phyloP scores from a whole-genome alignment of 1,140 invertebrate species.

The Ips typographus region DNA sequence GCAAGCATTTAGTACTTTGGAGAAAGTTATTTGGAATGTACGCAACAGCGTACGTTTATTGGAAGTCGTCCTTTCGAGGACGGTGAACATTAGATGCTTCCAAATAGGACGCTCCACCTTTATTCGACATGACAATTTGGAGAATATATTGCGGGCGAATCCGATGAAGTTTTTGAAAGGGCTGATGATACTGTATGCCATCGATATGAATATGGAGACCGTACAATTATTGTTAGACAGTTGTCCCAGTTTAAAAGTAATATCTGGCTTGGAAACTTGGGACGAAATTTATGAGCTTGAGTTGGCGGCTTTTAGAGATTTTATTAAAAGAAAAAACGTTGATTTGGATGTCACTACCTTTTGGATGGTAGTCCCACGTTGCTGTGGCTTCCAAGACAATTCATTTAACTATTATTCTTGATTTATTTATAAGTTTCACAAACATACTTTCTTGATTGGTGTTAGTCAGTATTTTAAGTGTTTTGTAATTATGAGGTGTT shows the following conservation, averaged over 20 bases:
- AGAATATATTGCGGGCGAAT: constrained; percentile 62
- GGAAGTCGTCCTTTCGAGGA: constrained; percentile 65
- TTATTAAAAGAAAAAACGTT: constrained; percentile 63
- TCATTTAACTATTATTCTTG: no score
- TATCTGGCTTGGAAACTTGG: constrained; percentile 72
- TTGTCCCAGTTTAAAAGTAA: constrained; percentile 63
- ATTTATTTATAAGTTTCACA: no score
- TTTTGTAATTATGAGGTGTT: no score
- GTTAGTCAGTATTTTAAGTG: no score
- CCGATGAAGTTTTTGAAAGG: constrained; percentile 66
- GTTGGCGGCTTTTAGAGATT: constrained; percentile 61
- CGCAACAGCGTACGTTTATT: constrained; percentile 63
- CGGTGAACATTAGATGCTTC: constrained; percentile 64
- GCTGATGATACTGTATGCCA: constrained; percentile 67
- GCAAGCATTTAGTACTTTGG: constrained; percentile 60
- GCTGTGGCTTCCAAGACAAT: no score
- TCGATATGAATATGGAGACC: constrained; percentile 65
- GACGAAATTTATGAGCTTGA: constrained; percentile 61
- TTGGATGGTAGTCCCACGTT: no score
- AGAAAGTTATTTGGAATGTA: constrained; percentile 64
- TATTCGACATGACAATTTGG: constrained; percentile 62
- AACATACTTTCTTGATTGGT: no score
- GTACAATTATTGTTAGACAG: constrained; percentile 64
- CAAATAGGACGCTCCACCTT: constrained; percentile 68
- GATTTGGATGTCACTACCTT: constrained; percentile 57